Evolutionary conservation across 2,797 vertebrate species (phyloP).

Genomic region (Muscicapa comitata): DNA sequence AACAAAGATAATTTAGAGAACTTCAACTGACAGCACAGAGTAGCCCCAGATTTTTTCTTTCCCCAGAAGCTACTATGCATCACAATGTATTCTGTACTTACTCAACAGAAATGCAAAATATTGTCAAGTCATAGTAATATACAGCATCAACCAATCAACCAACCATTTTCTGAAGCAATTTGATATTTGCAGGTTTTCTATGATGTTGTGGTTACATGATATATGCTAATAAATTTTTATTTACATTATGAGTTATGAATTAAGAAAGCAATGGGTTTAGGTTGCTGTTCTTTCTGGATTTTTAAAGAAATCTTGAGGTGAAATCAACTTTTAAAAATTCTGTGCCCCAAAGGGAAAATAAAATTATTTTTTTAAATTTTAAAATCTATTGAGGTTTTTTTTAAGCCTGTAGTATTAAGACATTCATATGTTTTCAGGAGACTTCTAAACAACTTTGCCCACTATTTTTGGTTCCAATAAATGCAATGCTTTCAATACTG

Average conservation of each 20-base stretch:
- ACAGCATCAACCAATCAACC: background rate
- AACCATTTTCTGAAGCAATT: background rate
- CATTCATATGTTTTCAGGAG: background rate
- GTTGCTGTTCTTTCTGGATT: background rate
- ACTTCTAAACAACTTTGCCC: background rate
- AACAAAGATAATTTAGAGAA: background rate
- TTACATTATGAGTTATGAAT: background rate
- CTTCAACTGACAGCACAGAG: background rate
- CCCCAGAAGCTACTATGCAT: accelerated
- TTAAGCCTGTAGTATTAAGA: background rate
- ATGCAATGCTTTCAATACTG: background rate
- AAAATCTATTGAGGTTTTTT: background rate
- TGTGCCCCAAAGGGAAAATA: background rate
- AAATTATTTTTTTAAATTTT: background rate
- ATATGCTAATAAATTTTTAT: background rate
- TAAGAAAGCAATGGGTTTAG: background rate
- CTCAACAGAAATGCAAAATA: background rate
- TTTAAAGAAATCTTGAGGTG: background rate
- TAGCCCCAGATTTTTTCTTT: background rate
- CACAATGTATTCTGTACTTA: background rate
- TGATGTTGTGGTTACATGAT: background rate
- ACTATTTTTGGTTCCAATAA: background rate
- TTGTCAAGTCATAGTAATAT: background rate
- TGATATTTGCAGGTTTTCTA: background rate
- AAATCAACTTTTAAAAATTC: background rate